Conservation (phyloP, 2,797 vertebrate species). For the Arctocebus calabarensis region DNA sequence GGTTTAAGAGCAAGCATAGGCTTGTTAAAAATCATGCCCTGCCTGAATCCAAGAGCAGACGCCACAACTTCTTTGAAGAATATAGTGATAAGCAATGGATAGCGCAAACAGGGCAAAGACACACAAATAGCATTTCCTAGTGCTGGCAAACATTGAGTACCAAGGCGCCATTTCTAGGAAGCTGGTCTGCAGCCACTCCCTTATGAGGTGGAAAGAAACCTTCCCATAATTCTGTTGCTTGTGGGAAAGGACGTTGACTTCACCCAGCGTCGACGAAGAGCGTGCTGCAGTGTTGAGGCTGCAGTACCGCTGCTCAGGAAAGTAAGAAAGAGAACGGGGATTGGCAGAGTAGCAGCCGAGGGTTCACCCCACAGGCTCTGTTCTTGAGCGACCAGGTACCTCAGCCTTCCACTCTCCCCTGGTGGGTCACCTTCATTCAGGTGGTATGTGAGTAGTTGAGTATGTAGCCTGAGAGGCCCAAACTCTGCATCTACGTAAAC, state of each 20-base stretch:
- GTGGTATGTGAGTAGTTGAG: background rate
- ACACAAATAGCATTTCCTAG: background rate
- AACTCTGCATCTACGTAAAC: background rate
- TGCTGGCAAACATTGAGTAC: background rate
- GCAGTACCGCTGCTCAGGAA: background rate
- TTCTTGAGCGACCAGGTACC: background rate
- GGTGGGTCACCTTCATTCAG: background rate
- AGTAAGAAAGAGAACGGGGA: background rate
- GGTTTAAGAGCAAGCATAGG: conserved; percentile 76
- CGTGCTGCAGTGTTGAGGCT: background rate
- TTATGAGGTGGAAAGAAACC: background rate
- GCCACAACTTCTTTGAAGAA: conserved; percentile 33
- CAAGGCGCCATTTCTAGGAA: fast-evolving
- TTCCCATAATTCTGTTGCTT: background rate
- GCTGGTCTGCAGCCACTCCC: background rate
- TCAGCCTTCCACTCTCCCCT: background rate
- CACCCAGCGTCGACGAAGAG: background rate
- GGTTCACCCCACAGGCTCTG: background rate
- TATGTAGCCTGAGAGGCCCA: background rate
- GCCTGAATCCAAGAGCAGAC: background rate
- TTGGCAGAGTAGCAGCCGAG: background rate
- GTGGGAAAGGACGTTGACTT: background rate
- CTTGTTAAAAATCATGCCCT: conserved; percentile 71
- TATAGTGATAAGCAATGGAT: conserved; percentile 57
- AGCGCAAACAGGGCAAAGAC: background rate